Evolutionary conservation across 1,140 invertebrate species (phyloP).

Genomic region (Drosophila melanogaster): DNA sequence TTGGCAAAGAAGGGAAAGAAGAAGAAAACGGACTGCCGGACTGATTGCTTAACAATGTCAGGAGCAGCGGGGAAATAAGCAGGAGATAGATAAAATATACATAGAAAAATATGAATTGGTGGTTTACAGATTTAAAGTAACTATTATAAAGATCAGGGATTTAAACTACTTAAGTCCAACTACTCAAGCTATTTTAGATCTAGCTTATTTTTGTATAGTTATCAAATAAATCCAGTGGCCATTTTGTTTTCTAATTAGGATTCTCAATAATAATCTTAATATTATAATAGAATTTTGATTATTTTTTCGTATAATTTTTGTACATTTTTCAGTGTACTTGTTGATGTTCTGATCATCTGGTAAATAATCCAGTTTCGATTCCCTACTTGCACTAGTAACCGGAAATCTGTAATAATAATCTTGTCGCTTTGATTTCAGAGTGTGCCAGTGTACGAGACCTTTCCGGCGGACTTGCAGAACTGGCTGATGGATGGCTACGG

Average conservation of each 20-base stretch:
- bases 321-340: background rate
- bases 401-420: conserved; percentile 23
- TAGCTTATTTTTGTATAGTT: too few relatives aligned
- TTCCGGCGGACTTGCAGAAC: conserved; percentile 48
- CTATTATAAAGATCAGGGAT: background rate
- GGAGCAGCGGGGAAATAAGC: background rate
- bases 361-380: background rate
- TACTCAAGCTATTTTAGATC: too few relatives aligned
- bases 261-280: too few relatives aligned
- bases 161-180: too few relatives aligned
- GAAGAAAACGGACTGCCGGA: conserved; percentile 2
- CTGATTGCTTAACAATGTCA: conserved; percentile 28
- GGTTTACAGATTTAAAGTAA: background rate
- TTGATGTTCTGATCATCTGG: background rate
- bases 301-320: background rate
- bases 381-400: background rate
- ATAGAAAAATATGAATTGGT: background rate
- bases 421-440: conserved; percentile 35
- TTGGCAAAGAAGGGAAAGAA: background rate
- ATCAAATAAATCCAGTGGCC: too few relatives aligned
- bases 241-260: too few relatives aligned
- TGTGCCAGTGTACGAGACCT: conserved; percentile 52
- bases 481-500: conserved; percentile 63
- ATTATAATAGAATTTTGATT: background rate
- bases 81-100: conserved; percentile 12